Percentiles rank a stretch among this genome's conserved stretches.
These are phyloP conservation scores for Varanus komodoensis DNA, from an alignment of 2,113 vertebrate genomes.

Conservation along the genomic window DNA sequence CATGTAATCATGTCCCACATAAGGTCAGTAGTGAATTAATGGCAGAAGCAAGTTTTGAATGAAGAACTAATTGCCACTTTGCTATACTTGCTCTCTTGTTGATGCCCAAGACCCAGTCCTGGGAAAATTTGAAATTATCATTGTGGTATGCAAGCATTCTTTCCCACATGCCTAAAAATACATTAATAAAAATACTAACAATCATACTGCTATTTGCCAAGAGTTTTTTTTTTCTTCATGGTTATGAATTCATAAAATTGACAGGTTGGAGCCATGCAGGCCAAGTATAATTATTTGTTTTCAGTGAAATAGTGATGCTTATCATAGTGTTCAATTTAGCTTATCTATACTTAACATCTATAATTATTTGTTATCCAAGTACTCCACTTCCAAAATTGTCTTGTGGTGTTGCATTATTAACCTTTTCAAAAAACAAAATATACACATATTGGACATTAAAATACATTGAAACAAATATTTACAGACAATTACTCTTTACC, in stretches of 20 bases:
- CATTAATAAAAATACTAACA: background rate
- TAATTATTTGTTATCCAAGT: background rate
- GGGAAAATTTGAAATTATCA: background rate
- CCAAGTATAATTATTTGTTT: background rate
- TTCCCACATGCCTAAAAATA: background rate
- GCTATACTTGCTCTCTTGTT: background rate
- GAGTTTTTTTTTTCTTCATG: background rate
- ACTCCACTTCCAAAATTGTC: background rate
- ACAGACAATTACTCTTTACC: background rate
- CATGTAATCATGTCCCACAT: too few species aligned
- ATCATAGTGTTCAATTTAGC: background rate
- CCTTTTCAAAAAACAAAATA: background rate
- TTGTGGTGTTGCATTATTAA: background rate
- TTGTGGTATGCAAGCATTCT: too few species aligned
- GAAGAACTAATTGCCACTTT: background rate
- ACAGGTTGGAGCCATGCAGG: background rate
- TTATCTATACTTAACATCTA: background rate
- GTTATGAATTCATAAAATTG: background rate
- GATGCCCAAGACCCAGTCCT: background rate
- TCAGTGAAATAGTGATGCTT: background rate
- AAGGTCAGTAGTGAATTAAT: background rate
- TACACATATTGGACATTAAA: background rate
- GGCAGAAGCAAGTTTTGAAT: background rate
- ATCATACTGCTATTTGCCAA: background rate
- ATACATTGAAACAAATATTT: constrained; percentile 19